Percentiles rank a stretch among this genome's conserved stretches.
Conservation (phyloP, 2,113 vertebrate species). For the Apeltes quadracus region DNA sequence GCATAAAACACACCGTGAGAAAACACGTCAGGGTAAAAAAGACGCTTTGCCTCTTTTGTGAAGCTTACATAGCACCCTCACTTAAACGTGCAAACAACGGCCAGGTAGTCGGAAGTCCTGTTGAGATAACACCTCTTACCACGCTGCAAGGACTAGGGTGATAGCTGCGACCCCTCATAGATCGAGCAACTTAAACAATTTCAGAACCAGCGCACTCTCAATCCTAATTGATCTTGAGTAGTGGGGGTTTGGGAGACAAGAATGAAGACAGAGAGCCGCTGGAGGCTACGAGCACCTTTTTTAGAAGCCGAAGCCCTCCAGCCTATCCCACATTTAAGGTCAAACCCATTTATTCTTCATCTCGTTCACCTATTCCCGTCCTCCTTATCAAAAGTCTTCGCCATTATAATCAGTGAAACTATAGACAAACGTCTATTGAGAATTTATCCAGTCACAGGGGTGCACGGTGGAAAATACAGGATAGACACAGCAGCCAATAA, state of each 20-base stretch:
- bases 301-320: slow-evolving; percentile 55
- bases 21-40: slow-evolving; percentile 4
- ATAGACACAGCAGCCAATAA: slow-evolving; percentile 19
- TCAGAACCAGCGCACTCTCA: slow-evolving; percentile 56
- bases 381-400: slow-evolving; percentile 42
- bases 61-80: slow-evolving; percentile 1
- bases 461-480: slow-evolving; percentile 15
- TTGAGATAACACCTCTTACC: slow-evolving; percentile 12
- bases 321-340: slow-evolving; percentile 58
- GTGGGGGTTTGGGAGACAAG: slow-evolving; percentile 22
- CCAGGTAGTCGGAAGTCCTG: slow-evolving; percentile 41
- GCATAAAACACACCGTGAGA: slow-evolving; percentile 3
- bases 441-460: slow-evolving; percentile 28
- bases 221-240: slow-evolving; percentile 71
- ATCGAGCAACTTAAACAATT: slow-evolving; percentile 62
- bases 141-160: slow-evolving; percentile 26
- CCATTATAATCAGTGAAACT: slow-evolving; percentile 43
- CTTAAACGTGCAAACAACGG: slow-evolving; percentile 32
- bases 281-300: slow-evolving; percentile 65
- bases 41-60: background rate
- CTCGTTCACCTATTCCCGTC: slow-evolving; percentile 26
- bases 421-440: slow-evolving; percentile 41
- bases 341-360: slow-evolving; percentile 61
- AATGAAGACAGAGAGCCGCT: slow-evolving; percentile 49
- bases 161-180: slow-evolving; percentile 2